Percentiles rank a stretch among this genome's conserved stretches.
Conservation (phyloP, 1,140 invertebrate species). For the Diuraphis noxia region DNA sequence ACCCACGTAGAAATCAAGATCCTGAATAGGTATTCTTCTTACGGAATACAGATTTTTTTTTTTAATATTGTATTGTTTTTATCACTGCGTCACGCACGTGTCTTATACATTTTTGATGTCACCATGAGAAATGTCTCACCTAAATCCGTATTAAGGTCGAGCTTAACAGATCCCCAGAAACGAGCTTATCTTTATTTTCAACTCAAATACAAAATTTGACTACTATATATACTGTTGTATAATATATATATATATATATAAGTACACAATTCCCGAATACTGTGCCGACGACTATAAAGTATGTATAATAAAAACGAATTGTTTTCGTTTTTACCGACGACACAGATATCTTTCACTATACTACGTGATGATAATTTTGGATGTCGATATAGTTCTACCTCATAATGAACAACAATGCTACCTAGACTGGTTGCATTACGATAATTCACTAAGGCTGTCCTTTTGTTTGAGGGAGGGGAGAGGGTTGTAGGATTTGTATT, state of each 20-base stretch:
- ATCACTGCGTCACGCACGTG: not conserved
- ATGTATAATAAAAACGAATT: not conserved
- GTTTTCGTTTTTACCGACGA: not conserved
- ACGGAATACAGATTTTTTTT: not conserved
- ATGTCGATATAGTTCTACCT: not conserved
- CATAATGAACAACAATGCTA: not conserved
- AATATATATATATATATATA: not conserved
- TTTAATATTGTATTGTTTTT: not conserved
- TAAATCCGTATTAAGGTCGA: constrained; percentile 3
- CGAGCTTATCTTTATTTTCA: constrained; percentile 19
- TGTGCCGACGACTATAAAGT: not conserved
- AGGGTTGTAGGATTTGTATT: too few species aligned
- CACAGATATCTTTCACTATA: not conserved
- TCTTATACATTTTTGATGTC: not conserved
- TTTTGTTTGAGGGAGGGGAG: not conserved
- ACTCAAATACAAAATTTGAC: not conserved
- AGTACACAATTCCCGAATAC: not conserved
- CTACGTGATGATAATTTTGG: not conserved
- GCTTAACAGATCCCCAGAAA: not conserved
- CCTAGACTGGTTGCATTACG: not conserved
- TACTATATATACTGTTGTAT: too few species aligned
- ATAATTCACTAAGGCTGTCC: not conserved
- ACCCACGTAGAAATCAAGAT: not conserved
- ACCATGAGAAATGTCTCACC: not conserved
- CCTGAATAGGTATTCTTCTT: not conserved